Base-by-base conservation (phyloP, 2,113 vertebrate species). In the human (Homo sapiens) region DNA sequence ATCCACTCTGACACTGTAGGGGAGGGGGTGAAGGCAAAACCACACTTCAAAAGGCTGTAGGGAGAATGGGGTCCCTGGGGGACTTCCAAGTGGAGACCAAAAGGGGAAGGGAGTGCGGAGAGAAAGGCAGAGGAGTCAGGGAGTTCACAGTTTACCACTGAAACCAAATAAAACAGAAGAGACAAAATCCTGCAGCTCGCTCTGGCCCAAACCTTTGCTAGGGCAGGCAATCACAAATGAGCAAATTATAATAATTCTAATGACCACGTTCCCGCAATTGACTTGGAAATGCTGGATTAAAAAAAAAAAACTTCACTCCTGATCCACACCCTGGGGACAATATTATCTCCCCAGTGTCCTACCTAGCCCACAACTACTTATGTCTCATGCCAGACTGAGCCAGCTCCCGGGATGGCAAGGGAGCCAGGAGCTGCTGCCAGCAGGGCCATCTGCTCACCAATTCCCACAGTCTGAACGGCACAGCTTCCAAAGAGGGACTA, bases 401-500 rank as follows among this genome's bases (percentile, higher is more conserved):
- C 66, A 0, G 84, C 92, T 97, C 94, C 92, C 75, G 35, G 73
- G 76, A 73, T 1, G 38, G 73, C 0, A 3, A 88, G 72, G 94
- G 76, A 96, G 90, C 93, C 86, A 81, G 96, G 75, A 75, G 89
- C 48, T 0, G 45, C 81, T 78, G 96, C 91, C 96, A 97, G 91
- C 55, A 52, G 40, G 59, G 68, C 90, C 90, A 84, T 89, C 92
- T 95, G 97, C 91, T 97, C 75, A 27, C 89, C 17, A 4, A 23
- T 89, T 96, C 96, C 97, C 96, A 97, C 91, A 94, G 92, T 83
- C 91, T 52, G 80, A 87, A 48, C 50, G 4, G 85, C 7, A 0
- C 8, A 0, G 84, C 70, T 87, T 89, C 83, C 97, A 79, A 25
- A 20, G 75, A 82, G 48, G 78, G 1, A 25, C 0, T 0, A 25